phyloP scores from a whole-genome alignment of 64 coral and sea anemone genomes.

The Pocillopora verrucosa region DNA sequence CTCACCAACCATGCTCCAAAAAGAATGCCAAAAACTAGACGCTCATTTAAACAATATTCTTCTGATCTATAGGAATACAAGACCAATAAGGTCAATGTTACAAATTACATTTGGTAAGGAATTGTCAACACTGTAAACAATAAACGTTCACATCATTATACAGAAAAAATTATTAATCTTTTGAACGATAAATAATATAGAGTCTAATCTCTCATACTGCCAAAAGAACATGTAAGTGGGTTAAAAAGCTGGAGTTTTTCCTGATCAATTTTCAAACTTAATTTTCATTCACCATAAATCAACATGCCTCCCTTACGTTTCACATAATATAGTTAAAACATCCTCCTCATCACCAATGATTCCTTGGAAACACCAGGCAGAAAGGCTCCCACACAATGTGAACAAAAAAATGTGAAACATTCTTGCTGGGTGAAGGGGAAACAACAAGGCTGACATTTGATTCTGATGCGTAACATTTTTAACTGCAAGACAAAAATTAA shows the following conservation, averaged over 20 bases:
- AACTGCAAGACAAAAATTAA: slow-evolving; percentile 41
- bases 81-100: too few relatives aligned
- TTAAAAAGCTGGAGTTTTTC: too few relatives aligned
- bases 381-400: slow-evolving; percentile 50
- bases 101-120: too few relatives aligned
- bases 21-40: slow-evolving; percentile 63
- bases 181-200: too few relatives aligned
- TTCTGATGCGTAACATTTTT: slow-evolving; percentile 68
- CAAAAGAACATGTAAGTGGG: too few relatives aligned
- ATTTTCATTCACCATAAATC: not conserved
- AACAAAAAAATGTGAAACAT: slow-evolving; percentile 67
- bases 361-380: slow-evolving; percentile 56
- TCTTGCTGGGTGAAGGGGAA: slow-evolving; percentile 72
- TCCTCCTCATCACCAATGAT: slow-evolving; percentile 13
- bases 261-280: too few relatives aligned
- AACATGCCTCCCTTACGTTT: slow-evolving; percentile 51
- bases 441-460: slow-evolving; percentile 63
- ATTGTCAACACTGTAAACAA: too few relatives aligned
- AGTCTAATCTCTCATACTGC: too few relatives aligned
- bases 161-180: too few relatives aligned
- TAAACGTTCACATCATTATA: too few relatives aligned
- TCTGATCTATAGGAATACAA: slow-evolving; percentile 57
- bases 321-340: slow-evolving; percentile 46
- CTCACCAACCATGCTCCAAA: slow-evolving; percentile 94
- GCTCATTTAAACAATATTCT: slow-evolving; percentile 67